phyloP scores from a whole-genome alignment of 2,888 invertebrate species.

The Xylota segnis region DNA sequence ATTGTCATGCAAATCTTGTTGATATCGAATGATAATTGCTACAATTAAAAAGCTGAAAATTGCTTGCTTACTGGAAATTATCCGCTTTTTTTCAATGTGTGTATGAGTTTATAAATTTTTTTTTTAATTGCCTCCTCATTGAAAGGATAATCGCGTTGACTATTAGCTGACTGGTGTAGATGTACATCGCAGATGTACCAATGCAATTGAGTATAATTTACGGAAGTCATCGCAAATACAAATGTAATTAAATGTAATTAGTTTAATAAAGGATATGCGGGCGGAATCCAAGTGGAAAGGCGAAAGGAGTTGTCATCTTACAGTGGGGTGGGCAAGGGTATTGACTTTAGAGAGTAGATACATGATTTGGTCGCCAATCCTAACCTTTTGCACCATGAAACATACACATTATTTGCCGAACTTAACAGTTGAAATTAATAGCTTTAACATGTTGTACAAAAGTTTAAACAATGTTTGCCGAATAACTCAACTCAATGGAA shows the following conservation, averaged over 20 bases:
- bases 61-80: constrained; percentile 74
- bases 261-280: constrained; percentile 51
- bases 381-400: no score
- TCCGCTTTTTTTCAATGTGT: constrained; percentile 29
- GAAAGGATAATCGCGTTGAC: constrained; percentile 70
- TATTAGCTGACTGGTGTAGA: constrained; percentile 26
- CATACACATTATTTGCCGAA: no score
- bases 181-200: constrained; percentile 40
- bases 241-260: constrained; percentile 75
- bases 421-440: no score
- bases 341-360: no score
- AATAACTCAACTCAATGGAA: no score
- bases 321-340: background rate
- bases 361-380: no score
- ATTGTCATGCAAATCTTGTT: constrained; percentile 79
- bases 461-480: no score
- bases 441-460: no score
- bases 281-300: background rate
- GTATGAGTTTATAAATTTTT: constrained; percentile 43
- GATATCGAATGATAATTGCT: constrained; percentile 76
- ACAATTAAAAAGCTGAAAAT: constrained; percentile 76
- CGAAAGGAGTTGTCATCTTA: background rate
- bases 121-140: constrained; percentile 72
- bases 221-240: constrained; percentile 72
- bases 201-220: constrained; percentile 71